Base-by-base conservation (phyloP, 2,888 invertebrate genomes). In the Sinotaia quadrata region DNA sequence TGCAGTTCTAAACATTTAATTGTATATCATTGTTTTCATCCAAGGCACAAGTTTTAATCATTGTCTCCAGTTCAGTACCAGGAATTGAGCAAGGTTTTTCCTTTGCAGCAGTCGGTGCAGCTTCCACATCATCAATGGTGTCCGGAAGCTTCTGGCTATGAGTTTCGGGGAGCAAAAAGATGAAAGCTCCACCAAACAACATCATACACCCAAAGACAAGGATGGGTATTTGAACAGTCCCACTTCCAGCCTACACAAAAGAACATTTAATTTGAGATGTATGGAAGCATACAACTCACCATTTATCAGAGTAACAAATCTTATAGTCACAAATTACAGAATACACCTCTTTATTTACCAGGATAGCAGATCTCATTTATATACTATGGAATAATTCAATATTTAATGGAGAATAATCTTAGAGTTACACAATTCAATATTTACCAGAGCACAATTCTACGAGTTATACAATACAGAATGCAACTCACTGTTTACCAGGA, bases 161-260 rank as follows among this genome's bases (percentile, higher is more conserved):
- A 7, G 83, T 83, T 72, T 83, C 84, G n/a, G 83, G 81, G 33
- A 84, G 76, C 27, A 81, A 68, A 51, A 83, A 44, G 3, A 79
- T 72, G 18, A 81, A 75, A 4, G 75, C 52, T 29, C 78, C 81
- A 12, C 76, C 81, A 52, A 83, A 29, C 49, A 80, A 60, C 21
- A 79, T 73, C 29, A 82, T 75, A 15, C 73, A 72, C 29, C 83
- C 84, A 69, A 83, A 82, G 31, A 83, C 66, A 37, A 82, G 73
- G 56, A 82, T 68, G 4, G 82, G 78, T 8, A 78, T 70, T 4
- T 77, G 68, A 24, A 76, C 66, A 21, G 36, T 49, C 8, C 56
- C 18, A 1, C 33, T 47, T 18, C 44, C 37, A 0, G 67, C 63
- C 72, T 69, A 62, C 4, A 49, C n/a, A n/a, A n/a, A n/a, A n/a